A percentile compares a stretch with the other conserved stretches of the same genome.
Evolutionary conservation across 1,140 invertebrate genomes (phyloP).

Genomic region (Himalopsyche phryganea): DNA sequence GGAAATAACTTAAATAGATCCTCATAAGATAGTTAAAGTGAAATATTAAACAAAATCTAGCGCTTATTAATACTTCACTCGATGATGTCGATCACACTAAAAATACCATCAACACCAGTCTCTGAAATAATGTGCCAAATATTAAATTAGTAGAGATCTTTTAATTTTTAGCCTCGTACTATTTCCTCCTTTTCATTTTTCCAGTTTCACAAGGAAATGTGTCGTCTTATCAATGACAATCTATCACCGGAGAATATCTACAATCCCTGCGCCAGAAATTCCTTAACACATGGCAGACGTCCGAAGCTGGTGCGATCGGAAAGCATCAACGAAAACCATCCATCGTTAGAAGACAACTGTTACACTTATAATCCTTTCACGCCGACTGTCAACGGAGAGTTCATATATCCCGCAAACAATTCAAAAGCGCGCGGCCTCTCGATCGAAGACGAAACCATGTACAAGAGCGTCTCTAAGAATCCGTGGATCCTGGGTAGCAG

Average conservation of each 20-base stretch:
- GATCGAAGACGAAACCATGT: conserved; percentile 9
- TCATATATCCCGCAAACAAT: conserved; percentile 14
- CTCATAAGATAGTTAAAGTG: too few relatives aligned
- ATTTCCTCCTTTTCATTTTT: too few relatives aligned
- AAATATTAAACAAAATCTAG: too few relatives aligned
- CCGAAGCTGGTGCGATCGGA: conserved; percentile 39
- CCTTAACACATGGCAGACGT: conserved; percentile 12
- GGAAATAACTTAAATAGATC: too few relatives aligned
- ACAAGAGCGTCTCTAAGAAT: conserved; percentile 4
- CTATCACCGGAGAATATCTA: conserved; percentile 46
- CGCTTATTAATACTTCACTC: too few relatives aligned
- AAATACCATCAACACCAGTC: too few relatives aligned
- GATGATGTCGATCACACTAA: too few relatives aligned
- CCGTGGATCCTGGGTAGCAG: neutral
- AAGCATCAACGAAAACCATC: conserved; percentile 39
- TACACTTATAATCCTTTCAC: conserved; percentile 25
- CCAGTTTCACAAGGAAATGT: conserved; percentile 79
- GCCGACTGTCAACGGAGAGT: conserved; percentile 23
- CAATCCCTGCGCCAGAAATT: conserved; percentile 17
- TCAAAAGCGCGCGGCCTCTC: conserved; percentile 19
- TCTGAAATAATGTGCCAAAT: too few relatives aligned
- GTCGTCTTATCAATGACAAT: conserved; percentile 53
- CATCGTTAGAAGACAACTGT: conserved; percentile 28
- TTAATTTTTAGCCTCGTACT: too few relatives aligned
- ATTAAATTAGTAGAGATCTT: too few relatives aligned